Evolutionary conservation across 2,113 vertebrate genomes (phyloP), one percentile per base, ranked within the genome.

Genomic region (Sylvia atricapilla): DNA sequence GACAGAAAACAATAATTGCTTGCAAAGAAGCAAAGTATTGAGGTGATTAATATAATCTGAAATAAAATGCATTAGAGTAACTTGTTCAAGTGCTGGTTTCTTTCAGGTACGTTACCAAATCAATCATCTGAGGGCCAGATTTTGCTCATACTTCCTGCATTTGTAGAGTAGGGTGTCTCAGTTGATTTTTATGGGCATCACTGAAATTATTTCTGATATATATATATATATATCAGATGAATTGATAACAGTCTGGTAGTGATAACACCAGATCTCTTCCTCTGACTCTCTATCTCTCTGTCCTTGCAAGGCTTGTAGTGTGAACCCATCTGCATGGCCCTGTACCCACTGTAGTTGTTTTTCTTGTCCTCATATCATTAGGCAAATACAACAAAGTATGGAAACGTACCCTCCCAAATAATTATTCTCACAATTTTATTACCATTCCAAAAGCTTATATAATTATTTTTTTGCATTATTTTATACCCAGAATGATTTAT

Each of bases 1-100:
- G 67, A 79, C 59, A 85, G 50, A 91, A 95, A 91, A 89, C 87
- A 96, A 39, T 91, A 90, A 93, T 80, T 91, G 70, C 74, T 89
- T 95, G 39, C 89, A 80, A 91, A 85, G 66, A 91, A 90, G 70
- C 37, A 69, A 82, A 94, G 13, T 93, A 44, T 63, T 85, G 50
- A 70, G 59, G 16, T 85, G 63, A 69, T 82, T 85, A 84, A 43
- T 83, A 68, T 76, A 76, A 91, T 76, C 50, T 89, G 74, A 85
- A 95, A 70, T 81, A 93, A 92, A 91, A 77, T 86, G 88, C 39
- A 94, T 59, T 79, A 49, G 55, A 86, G 90, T 91, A 87, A 63
- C 37, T 39, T 47, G 55, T 83, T 47, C n/a, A 53, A 59, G 50
- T 59, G 23, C 56, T 79, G 7, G 4, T 84, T 89, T 93, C 30